These are phyloP conservation scores for Hypercompe scribonia DNA, from an alignment of 2,888 invertebrate species.

Conservation along the genomic window DNA sequence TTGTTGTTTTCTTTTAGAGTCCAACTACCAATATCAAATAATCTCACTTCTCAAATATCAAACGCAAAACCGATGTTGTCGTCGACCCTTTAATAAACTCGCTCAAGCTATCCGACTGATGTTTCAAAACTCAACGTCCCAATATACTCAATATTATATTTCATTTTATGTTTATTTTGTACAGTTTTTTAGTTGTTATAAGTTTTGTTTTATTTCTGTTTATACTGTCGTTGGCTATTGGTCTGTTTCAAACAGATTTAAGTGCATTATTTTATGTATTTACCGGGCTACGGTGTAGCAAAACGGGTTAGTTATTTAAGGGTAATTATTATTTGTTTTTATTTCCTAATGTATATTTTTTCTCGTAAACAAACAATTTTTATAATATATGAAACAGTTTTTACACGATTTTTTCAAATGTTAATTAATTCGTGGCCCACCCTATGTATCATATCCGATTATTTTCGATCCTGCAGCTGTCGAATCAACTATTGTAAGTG, in stretches of 20 bases:
- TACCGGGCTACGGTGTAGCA: no score
- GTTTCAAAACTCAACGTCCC: neutral
- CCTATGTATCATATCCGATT: neutral
- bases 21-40: neutral
- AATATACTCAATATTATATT: neutral
- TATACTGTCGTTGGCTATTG: neutral
- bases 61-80: neutral
- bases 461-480: neutral
- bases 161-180: neutral
- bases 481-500: conserved; percentile 1
- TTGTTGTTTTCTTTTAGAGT: neutral
- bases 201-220: neutral
- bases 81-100: neutral
- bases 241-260: no score
- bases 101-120: neutral
- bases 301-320: no score
- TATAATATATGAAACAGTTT: no score
- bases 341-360: no score
- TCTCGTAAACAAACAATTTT: no score
- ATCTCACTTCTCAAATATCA: neutral
- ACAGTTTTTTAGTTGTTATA: neutral
- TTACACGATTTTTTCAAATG: no score
- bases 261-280: neutral
- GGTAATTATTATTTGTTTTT: no score
- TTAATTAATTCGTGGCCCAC: no score